These are phyloP conservation scores for Scalopus aquaticus DNA, from an alignment of 2,113 vertebrate species.

Conservation along the genomic window DNA sequence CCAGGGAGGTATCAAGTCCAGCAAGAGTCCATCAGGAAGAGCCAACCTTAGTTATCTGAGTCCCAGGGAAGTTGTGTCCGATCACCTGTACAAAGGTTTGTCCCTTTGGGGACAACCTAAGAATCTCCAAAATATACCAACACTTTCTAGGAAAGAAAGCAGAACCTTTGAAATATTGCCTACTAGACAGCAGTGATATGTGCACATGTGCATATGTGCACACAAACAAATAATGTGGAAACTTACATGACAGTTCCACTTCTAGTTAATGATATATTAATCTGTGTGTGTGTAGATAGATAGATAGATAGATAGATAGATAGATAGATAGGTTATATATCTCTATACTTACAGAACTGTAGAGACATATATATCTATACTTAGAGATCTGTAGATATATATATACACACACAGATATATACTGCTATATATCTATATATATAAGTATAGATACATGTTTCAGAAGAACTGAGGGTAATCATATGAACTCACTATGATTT, in stretches of 20 bases:
- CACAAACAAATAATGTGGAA: background rate
- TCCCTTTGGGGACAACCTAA: background rate
- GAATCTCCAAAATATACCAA: background rate
- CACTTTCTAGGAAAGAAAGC: background rate
- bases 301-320: too few species aligned
- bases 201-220: too few species aligned
- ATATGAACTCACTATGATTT: background rate
- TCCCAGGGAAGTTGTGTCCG: background rate
- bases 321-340: too few species aligned
- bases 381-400: too few species aligned
- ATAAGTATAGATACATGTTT: background rate
- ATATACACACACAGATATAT: too few species aligned
- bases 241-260: background rate
- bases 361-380: too few species aligned
- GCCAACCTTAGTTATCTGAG: background rate
- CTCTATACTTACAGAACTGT: too few species aligned
- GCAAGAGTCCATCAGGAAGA: background rate
- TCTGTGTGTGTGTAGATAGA: background rate
- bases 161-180: background rate
- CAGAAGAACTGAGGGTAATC: background rate
- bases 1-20: background rate
- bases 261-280: background rate
- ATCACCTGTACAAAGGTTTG: too few species aligned
- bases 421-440: too few species aligned
- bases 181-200: background rate